Base-by-base conservation (phyloP, 35 echinoderm and acorn worm genomes). In the Holothuria glaberrima region DNA sequence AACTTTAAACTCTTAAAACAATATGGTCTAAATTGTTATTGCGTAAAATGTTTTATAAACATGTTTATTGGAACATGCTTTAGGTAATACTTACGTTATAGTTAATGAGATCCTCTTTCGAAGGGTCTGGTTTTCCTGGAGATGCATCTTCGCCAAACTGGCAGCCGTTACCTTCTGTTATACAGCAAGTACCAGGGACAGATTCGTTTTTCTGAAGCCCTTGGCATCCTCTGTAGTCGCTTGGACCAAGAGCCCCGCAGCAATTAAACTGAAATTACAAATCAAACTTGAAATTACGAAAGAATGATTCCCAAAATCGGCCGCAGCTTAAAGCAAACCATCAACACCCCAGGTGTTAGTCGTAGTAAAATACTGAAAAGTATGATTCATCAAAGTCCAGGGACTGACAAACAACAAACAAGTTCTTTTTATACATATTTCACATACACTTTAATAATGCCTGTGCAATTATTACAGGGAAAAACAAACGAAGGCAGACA, bases 141-240 rank as follows among this genome's bases (percentile, higher is more conserved):
- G 44, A 48, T 48, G 74, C 74, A 38, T 75, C 33, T 32, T 44
- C 35, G 6, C 74, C 74, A 48, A 28, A 24, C 22, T 78, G 36
- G 20, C 74, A 78, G 28, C 31, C 16, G 57, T 84, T 61, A 9
- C 34, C 54, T 64, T 84, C 26, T 60, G 52, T 31, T 84, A 0
- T 64, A 61, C 80, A 84, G 29, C 80, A 84, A 30, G 24, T 84
- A 9, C 58, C 26, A 18, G 80, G 80, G 9, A 83, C 80, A 12
- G 80, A 58, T 14, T 28, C 12, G n/a, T 33, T 29, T 1, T n/a
- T 21, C 18, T 22, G 26, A 31, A 83, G 31, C 10, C 59, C 50
- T 54, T 60, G 20, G 24, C 26, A 58, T 9, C 80, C 80, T 7
- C n/a, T 14, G 56, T 83, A 83, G 33, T 83, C 80, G 58, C 59